Percentiles rank a stretch among this genome's conserved stretches.
These are phyloP conservation scores for Laupala kohalensis DNA, from an alignment of 1,140 invertebrate species.

Conservation along the genomic window DNA sequence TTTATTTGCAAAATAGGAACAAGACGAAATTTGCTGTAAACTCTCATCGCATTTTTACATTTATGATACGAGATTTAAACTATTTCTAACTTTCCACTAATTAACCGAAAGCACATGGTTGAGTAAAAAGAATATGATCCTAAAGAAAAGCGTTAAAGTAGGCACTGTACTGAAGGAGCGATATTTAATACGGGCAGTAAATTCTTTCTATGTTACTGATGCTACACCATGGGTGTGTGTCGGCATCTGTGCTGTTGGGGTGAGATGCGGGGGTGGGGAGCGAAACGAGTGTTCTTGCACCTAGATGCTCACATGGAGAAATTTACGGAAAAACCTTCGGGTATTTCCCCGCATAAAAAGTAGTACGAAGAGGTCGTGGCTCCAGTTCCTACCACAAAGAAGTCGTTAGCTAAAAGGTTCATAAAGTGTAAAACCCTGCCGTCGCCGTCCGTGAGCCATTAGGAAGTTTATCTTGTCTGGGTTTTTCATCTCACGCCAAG, in stretches of 20 bases:
- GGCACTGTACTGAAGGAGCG: no score
- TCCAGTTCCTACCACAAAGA: background rate
- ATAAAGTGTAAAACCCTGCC: background rate
- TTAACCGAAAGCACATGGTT: no score
- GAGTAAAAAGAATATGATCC: no score
- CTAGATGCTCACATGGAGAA: background rate
- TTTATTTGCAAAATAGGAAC: no score
- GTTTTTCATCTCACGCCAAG: background rate
- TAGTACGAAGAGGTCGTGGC: background rate
- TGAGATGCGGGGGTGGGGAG: background rate
- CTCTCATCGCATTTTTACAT: no score
- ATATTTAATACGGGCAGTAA: no score
- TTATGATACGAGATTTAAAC: no score
- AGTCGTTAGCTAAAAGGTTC: background rate
- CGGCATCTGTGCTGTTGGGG: background rate
- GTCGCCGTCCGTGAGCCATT: background rate
- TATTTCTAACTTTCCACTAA: no score
- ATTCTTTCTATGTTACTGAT: no score
- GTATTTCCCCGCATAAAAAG: background rate
- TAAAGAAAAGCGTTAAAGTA: no score
- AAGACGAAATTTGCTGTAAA: no score
- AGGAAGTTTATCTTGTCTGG: background rate
- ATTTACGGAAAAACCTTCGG: background rate
- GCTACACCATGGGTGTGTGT: no score
- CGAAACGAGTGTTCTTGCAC: background rate